phyloP scores from a whole-genome alignment of 2,888 invertebrate species.

The Pandemis heparana region DNA sequence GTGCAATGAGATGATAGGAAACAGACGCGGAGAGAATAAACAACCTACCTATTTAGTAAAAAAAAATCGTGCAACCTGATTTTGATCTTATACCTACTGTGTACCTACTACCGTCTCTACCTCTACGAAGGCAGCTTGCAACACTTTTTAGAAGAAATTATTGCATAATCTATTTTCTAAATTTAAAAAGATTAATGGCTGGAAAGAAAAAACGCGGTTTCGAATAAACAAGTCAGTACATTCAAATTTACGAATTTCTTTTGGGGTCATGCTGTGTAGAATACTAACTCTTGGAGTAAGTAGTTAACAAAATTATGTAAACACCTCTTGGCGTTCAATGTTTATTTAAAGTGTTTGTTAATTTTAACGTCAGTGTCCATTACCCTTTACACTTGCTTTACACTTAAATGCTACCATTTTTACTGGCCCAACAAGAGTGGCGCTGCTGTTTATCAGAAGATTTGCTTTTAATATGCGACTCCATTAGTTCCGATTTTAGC shows the following conservation, averaged over 20 bases:
- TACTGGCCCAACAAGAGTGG: neutral
- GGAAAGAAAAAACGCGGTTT: too few species aligned
- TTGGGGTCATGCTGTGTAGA: neutral
- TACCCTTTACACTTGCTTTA: neutral
- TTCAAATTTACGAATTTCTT: neutral
- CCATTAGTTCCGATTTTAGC: neutral
- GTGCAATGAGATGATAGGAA: neutral
- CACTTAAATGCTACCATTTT: neutral
- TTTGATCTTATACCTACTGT: neutral
- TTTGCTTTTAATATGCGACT: neutral
- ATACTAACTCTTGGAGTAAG: neutral
- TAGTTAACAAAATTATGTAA: neutral
- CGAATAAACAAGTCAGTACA: too few species aligned
- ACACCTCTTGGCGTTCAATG: neutral
- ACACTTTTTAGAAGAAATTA: neutral
- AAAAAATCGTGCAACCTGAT: constrained; percentile 19
- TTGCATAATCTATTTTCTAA: too few species aligned
- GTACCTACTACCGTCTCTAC: too few species aligned
- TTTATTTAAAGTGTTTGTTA: neutral
- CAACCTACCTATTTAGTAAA: neutral
- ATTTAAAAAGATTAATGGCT: too few species aligned
- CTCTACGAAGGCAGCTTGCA: neutral
- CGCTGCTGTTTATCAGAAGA: neutral
- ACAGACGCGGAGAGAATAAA: constrained; percentile 10
- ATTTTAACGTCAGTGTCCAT: neutral